These are phyloP conservation scores for Julus scanicus DNA, from an alignment of 2,888 invertebrate genomes.

Conservation along the genomic window DNA sequence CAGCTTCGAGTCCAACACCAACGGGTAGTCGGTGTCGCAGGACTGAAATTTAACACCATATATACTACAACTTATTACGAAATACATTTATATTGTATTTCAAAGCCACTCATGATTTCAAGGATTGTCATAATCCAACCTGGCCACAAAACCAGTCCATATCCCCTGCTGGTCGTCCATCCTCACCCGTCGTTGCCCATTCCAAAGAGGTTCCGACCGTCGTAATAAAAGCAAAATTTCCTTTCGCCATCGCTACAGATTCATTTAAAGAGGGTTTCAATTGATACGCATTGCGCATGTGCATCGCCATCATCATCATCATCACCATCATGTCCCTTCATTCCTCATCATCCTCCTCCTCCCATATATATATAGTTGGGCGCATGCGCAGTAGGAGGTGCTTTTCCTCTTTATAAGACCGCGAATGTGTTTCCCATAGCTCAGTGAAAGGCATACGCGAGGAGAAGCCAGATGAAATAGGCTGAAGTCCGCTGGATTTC, in stretches of 20 bases:
- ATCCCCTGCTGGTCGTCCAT: background rate
- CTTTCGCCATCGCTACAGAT: background rate
- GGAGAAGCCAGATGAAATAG: background rate
- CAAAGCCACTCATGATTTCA: no score
- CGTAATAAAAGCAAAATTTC: background rate
- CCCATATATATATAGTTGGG: no score
- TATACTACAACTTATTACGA: no score
- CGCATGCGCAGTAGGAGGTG: background rate
- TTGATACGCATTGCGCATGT: background rate
- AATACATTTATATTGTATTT: no score
- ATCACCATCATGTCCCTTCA: conserved; percentile 4
- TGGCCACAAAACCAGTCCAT: no score
- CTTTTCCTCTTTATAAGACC: conserved; percentile 6
- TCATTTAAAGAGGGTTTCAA: background rate
- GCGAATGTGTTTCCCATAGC: background rate
- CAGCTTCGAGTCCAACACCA: no score
- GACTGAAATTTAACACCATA: no score
- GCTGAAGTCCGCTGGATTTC: background rate
- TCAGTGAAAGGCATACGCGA: background rate
- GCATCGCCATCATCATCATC: conserved; percentile 26
- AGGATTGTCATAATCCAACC: no score
- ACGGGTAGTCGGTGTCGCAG: no score
- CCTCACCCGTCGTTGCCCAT: background rate
- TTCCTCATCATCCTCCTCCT: background rate
- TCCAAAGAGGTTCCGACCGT: background rate